Percentiles rank a stretch among this genome's conserved stretches.
Conservation (phyloP, 2,797 vertebrate genomes). For the Mus caroli region DNA sequence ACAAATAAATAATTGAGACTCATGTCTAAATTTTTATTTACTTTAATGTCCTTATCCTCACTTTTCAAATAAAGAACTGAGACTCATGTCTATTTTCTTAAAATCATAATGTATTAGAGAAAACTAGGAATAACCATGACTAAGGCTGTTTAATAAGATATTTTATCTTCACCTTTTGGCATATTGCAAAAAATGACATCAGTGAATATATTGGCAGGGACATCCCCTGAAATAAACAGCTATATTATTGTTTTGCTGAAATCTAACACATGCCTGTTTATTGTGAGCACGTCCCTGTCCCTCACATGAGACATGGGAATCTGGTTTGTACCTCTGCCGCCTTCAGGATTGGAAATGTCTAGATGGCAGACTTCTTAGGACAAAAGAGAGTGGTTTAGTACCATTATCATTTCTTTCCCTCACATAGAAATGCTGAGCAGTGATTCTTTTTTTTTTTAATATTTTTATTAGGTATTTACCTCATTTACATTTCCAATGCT, state of each 20-base stretch:
- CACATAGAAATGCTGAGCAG: not conserved
- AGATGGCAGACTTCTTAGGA: not conserved
- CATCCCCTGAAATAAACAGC: not conserved
- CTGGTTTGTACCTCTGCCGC: rapidly evolving
- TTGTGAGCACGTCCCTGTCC: too few relatives aligned
- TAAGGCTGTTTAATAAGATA: not conserved
- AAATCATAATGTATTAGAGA: not conserved
- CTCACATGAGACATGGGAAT: rapidly evolving
- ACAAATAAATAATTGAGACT: not conserved
- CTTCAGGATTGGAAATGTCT: not conserved
- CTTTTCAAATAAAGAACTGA: not conserved
- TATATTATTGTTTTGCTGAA: not conserved
- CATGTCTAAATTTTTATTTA: not conserved
- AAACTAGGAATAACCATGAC: not conserved
- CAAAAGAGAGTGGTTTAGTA: not conserved
- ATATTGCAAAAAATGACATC: not conserved
- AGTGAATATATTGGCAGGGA: not conserved
- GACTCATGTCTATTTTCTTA: not conserved
- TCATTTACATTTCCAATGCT: too few relatives aligned
- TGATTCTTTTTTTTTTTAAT: too few relatives aligned
- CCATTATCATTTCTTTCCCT: not conserved
- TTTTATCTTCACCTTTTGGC: not conserved
- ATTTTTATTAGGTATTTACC: too few relatives aligned
- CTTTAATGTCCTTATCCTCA: not conserved
- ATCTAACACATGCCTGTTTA: not conserved